Evolutionary conservation across 2,888 invertebrate genomes (phyloP), one percentile per base, ranked within the genome.

Genomic region (Limnephilus auricula): DNA sequence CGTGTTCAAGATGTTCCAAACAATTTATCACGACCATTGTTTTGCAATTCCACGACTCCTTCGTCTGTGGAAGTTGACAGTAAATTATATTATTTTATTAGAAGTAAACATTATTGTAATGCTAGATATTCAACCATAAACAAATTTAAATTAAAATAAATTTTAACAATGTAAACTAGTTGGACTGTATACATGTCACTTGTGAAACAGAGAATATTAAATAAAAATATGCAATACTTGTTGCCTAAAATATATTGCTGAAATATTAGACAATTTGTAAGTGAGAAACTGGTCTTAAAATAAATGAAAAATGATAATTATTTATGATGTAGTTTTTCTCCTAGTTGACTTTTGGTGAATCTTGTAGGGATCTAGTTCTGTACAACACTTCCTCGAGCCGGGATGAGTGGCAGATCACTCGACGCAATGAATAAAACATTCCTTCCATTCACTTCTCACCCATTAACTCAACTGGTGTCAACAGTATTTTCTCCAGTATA

Each of bases 211-310:
- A 34, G 18, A 83, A 83, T n/a, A 83, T 34, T 83, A 83, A 18
- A 30, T 83, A 37, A 34, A 45, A 34, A 45, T 50, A 85, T 50
- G 86, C 86, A 86, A 86, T 50, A 86, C 40, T 31, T 86, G 86
- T 45, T 86, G 86, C 86, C 86, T 86, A 86, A 82, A 82, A 45
- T 86, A 45, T 85, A 86, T 86, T 86, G 86, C 86, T 86, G 50
- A 86, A 85, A 85, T 86, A 86, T 86, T 86, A 86, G 86, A 50
- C 45, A 85, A 85, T 50, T 82, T 82, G 82, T 82, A 82, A 82
- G 50, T 40, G 86, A 45, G 30, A 86, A 86, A 86, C 86, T 86
- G 86, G 86, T 86, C 40, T 86, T 65, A 31, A 86, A 86, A 86
- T 86, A 86, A 86, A 85, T 50, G n/a, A 50, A 50, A 82, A 82